Base-by-base conservation (phyloP, 1,140 invertebrate species). In the Lasaia peninsularis region DNA sequence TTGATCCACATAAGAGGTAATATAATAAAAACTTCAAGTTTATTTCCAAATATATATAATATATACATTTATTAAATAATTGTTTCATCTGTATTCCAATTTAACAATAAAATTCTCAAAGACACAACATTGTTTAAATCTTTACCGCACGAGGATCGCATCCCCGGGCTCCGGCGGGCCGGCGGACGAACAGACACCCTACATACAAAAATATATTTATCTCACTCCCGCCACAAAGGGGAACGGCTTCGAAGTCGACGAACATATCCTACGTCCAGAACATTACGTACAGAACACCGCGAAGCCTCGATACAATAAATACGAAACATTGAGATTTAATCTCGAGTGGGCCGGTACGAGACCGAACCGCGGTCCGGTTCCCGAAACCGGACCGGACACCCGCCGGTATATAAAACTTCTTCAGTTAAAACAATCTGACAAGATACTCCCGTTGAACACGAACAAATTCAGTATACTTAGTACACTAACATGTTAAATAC, bases 51-150 rank as follows among this genome's bases (percentile, higher is more conserved):
- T 88, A 88, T 88, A 87, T 86, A 86, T 83, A 75, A 83, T 86
- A 85, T 84, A 84, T 86, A 86, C 80, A 88, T 85, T 85, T 78
- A 88, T 85, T 88, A 88, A 88, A 86, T 88, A 86, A 80, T 83
- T 75, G 78, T 86, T 78, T 86, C 80, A 80, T 86, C 73, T 85
- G 79, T 87, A 82, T 86, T 84, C 80, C 83, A 88, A 84, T 85
- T 84, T 80, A 88, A 88, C 85, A 88, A 88, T 88, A 88, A 88
- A 88, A 83, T 78, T 86, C 71, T 86, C 76, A 88, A 88, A 88
- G 81, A 86, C 80, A 85, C 82, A 86, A 88, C 83, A 85, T 88
- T 60, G 71, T 87, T 84, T 84, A 81, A 78, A 71, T 80, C 71
- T 78, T 77, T 72, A 79, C 66, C 73, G 75, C 75, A 72, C 74